Base-by-base conservation (phyloP, 2,113 vertebrate genomes). In the Lathamus discolor region DNA sequence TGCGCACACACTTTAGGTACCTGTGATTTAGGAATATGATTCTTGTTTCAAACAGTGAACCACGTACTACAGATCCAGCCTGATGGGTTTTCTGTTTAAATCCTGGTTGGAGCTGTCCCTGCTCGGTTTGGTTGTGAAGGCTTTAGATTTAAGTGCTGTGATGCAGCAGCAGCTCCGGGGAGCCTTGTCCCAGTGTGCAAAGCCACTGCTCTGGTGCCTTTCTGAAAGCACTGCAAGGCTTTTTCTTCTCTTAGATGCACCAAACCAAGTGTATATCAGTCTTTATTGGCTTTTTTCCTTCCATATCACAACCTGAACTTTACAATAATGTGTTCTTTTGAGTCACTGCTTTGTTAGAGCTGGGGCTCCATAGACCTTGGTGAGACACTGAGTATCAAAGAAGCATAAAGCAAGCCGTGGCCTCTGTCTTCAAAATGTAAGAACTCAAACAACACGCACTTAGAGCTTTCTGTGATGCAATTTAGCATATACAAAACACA, bases 391-490 rank as follows among this genome's bases (percentile, higher is more conserved):
- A 48, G 24, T 16, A 31, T 15, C 14, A 35, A 20, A 86, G 61
- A 15, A 72, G 13, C 69, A 15, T n/a, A 37, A n/a, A 79, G 15
- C 5, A 31, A 82, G 27, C 29, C 0, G 0, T 51, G 74, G 14
- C 62, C 67, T 64, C 67, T 88, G 37, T 25, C 74, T 83, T 33
- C 44, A 39, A 28, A n/a, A n/a, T 1, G 44, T 8, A 31, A 44
- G 84, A 31, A 8, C 13, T 85, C 17, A 14, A 11, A 44, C 22
- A 1, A 9, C 48, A 24, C 1, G 0, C 1, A 0, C 27, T 55
- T n/a, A 15, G n/a, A 68, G n/a, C 0, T 0, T 46, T 59, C 9
- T 1, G 7, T 17, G 74, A 5, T 75, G 91, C 33, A n/a, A 0
- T 55, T 70, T 9, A 52, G 23, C 49, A 6, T 7, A 4, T 13